Conservation (phyloP, 1,140 invertebrate genomes). For the Lethocerus indicus region DNA sequence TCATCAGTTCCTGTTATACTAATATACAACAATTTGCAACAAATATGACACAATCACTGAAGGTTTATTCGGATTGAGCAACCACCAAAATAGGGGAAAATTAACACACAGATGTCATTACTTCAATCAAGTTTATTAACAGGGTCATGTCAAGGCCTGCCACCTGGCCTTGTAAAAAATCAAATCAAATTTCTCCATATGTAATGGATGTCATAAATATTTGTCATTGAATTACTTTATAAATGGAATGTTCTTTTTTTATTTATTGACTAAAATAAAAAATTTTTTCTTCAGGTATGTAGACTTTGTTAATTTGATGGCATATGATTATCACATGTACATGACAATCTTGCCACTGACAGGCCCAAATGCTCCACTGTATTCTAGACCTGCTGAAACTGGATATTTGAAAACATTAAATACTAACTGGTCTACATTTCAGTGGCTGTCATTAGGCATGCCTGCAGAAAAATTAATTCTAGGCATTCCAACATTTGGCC, state of each 20-base stretch:
- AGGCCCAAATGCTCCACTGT: slow-evolving; percentile 66
- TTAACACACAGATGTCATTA: too few relatives aligned
- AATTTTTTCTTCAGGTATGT: slow-evolving; percentile 35
- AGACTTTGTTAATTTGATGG: slow-evolving; percentile 78
- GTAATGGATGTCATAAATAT: background rate
- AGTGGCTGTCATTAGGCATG: slow-evolving; percentile 66
- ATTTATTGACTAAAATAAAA: background rate
- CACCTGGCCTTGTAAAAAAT: background rate
- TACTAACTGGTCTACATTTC: slow-evolving; percentile 63
- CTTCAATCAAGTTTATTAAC: background rate
- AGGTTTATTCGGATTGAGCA: too few relatives aligned
- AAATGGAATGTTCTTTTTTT: background rate
- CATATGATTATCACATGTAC: slow-evolving; percentile 76
- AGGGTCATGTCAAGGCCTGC: background rate
- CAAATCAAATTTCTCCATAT: background rate
- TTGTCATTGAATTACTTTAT: background rate
- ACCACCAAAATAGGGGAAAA: too few relatives aligned
- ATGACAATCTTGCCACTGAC: slow-evolving; percentile 59
- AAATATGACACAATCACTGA: too few relatives aligned
- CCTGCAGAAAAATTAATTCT: slow-evolving; percentile 67
- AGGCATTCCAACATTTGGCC: slow-evolving; percentile 81
- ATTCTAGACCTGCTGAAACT: slow-evolving; percentile 33
- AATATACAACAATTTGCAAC: too few relatives aligned
- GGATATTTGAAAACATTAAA: slow-evolving; percentile 56
- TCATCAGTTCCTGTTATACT: too few relatives aligned